Percentiles rank a stretch among this genome's conserved stretches.
Conservation (phyloP, 2,888 invertebrate genomes). For the Plagodis dolabraria region DNA sequence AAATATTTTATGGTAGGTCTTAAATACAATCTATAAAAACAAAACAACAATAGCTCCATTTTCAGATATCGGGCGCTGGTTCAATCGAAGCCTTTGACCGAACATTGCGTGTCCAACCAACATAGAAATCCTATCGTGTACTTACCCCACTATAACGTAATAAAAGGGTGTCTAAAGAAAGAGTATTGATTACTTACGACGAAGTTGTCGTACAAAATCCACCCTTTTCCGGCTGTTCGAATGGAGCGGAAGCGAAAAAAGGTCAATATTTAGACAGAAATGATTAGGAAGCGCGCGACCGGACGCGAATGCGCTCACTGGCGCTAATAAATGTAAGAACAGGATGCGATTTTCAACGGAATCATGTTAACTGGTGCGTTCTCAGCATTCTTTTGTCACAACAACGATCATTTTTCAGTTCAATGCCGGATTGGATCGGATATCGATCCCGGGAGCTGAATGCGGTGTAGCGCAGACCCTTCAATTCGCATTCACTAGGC, state of each 20-base stretch:
- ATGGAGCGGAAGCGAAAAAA: slow-evolving; percentile 75
- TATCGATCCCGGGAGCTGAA: slow-evolving; percentile 62
- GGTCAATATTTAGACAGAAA: slow-evolving; percentile 83
- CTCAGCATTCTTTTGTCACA: slow-evolving; percentile 71
- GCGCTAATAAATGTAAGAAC: slow-evolving; percentile 75
- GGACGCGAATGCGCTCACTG: slow-evolving; percentile 71
- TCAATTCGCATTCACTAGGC: slow-evolving; percentile 59
- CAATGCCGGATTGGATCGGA: slow-evolving; percentile 67
- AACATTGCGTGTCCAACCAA: slow-evolving; percentile 27
- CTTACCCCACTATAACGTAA: slow-evolving; percentile 32
- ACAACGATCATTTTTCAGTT: slow-evolving; percentile 55
- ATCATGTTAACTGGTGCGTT: slow-evolving; percentile 74
- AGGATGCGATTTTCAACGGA: slow-evolving; percentile 79
- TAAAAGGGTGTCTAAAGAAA: slow-evolving; percentile 58
- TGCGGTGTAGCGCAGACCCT: slow-evolving; percentile 22
- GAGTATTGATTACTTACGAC: slow-evolving; percentile 62
- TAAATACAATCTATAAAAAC: slow-evolving; percentile 38
- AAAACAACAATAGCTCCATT: slow-evolving; percentile 26
- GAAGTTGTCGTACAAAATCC: slow-evolving; percentile 59
- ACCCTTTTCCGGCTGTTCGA: slow-evolving; percentile 68
- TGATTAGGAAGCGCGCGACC: slow-evolving; percentile 70
- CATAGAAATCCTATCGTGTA: slow-evolving; percentile 30
- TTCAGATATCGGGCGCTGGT: slow-evolving; percentile 13
- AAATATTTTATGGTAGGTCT: slow-evolving; percentile 41
- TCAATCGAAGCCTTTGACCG: slow-evolving; percentile 7